phyloP scores from a whole-genome alignment of 2,113 vertebrate species.

The cat (Felis catus) region F.catus_Fca126_mat1.0 CM031416.1:90195001-90195500 shows the following conservation, averaged over 20 bases:
- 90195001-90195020: neutral
- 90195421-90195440: neutral
- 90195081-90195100: neutral
- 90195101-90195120: neutral
- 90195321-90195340: neutral
- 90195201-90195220: neutral
- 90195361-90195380: neutral
- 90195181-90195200: neutral
- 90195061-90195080: fast-evolving
- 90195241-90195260: neutral
- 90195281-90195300: neutral
- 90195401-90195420: fast-evolving
- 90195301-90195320: neutral
- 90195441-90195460: neutral
- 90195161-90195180: neutral
- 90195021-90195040: neutral
- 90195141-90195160: neutral
- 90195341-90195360: neutral
- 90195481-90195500: neutral
- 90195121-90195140: neutral
- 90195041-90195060: neutral
- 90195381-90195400: too few species aligned
- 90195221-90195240: neutral
- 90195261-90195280: neutral
- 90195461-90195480: neutral